These are phyloP conservation scores for Melanotaenia parkinsoni DNA, from an alignment of 2,797 vertebrate genomes.

Conservation along the genomic window DNA sequence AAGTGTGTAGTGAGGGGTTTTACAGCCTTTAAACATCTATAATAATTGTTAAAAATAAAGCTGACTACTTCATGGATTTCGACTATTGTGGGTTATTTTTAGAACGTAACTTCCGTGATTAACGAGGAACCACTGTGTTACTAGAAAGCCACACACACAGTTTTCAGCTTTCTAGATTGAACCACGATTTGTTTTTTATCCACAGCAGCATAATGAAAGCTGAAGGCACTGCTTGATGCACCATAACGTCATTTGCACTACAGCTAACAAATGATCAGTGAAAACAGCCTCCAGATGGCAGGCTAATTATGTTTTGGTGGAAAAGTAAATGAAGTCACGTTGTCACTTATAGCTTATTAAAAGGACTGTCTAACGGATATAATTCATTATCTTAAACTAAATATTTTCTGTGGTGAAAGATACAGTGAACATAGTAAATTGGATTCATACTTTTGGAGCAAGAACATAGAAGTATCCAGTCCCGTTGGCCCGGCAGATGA, in stretches of 20 bases:
- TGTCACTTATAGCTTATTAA: neutral
- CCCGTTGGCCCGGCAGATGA: slow-evolving; percentile 95
- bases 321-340: slow-evolving; percentile 25
- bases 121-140: neutral
- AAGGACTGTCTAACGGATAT: neutral
- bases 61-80: too few relatives aligned
- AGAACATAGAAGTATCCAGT: slow-evolving; percentile 97
- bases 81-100: too few relatives aligned
- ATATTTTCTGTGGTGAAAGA: neutral
- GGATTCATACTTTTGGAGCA: slow-evolving; percentile 88
- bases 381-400: slow-evolving; percentile 11
- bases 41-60: too few relatives aligned
- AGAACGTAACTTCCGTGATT: too few relatives aligned
- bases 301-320: slow-evolving; percentile 14
- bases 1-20: too few relatives aligned
- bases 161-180: neutral
- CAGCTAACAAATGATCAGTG: slow-evolving; percentile 23
- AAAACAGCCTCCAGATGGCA: slow-evolving; percentile 22
- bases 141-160: neutral
- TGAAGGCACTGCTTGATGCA: slow-evolving; percentile 18
- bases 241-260: slow-evolving; percentile 10
- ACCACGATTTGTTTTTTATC: slow-evolving; percentile 6
- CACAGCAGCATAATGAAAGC: slow-evolving; percentile 30
- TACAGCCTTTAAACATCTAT: too few relatives aligned
- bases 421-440: neutral